Conservation (phyloP, 2,888 invertebrate species). For the Chelonus formosanus region DNA sequence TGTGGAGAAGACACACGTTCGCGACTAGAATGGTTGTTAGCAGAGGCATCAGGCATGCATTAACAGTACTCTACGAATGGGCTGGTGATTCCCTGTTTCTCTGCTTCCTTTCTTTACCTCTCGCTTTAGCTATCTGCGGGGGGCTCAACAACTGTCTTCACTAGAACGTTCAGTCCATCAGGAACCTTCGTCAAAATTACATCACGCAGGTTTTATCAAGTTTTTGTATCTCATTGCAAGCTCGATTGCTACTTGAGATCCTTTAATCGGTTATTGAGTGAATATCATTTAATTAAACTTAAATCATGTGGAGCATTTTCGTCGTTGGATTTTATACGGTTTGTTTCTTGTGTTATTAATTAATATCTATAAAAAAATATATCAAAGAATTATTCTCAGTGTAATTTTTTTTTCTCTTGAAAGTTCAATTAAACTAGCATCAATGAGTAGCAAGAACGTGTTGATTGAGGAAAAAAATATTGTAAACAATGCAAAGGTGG, state of each 20-base stretch:
- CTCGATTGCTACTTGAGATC: not conserved
- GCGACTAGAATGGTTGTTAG: constrained; percentile 58
- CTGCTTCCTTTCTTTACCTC: constrained; percentile 29
- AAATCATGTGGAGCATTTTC: constrained; percentile 57
- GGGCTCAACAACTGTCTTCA: constrained; percentile 26
- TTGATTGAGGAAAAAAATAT: no score
- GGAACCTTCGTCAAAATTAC: constrained; percentile 57
- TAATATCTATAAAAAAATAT: no score
- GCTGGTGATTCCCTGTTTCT: constrained; percentile 48
- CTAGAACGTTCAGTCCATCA: constrained; percentile 54
- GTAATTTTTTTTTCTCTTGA: no score
- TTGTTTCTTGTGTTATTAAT: constrained; percentile 38
- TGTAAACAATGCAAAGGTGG: no score
- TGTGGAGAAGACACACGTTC: constrained; percentile 21
- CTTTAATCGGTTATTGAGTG: constrained; percentile 12
- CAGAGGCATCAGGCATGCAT: constrained; percentile 63
- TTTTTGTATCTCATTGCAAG: constrained; percentile 18
- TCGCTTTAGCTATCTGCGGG: constrained; percentile 28
- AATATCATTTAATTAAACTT: constrained; percentile 21
- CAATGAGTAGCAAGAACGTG: no score
- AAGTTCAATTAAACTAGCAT: no score
- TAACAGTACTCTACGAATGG: constrained; percentile 62
- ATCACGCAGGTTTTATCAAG: constrained; percentile 36
- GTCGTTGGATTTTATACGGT: constrained; percentile 58
- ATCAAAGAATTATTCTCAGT: no score